Conservation (phyloP, 2,113 vertebrate species). For the Tychaedon coryphoeus region DNA sequence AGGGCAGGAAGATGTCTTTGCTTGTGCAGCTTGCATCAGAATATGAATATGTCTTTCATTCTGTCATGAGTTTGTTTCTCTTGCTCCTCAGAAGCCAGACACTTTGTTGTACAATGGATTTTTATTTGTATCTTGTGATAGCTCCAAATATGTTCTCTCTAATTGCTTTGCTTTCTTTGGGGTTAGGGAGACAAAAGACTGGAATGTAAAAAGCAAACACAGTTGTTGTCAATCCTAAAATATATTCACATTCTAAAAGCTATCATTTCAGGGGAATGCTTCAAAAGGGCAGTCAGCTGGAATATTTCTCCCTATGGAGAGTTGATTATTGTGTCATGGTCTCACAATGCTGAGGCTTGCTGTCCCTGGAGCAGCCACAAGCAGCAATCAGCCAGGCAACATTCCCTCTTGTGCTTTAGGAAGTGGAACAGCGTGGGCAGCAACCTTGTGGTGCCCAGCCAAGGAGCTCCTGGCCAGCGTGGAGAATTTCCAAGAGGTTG, state of each 20-base stretch:
- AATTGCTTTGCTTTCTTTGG: neutral
- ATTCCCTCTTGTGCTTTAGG: neutral
- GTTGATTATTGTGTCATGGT: neutral
- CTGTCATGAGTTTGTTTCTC: neutral
- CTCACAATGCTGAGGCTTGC: neutral
- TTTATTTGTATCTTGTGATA: neutral
- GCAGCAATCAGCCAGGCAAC: neutral
- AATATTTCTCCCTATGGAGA: neutral
- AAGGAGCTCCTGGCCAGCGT: neutral
- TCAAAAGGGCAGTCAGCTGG: neutral
- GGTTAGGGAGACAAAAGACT: neutral
- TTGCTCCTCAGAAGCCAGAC: neutral
- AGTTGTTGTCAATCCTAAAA: neutral
- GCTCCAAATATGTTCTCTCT: neutral
- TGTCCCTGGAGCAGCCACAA: neutral
- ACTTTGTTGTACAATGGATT: neutral
- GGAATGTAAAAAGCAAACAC: rapidly evolving
- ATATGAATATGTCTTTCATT: rapidly evolving
- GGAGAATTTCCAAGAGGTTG: neutral
- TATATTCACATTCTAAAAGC: neutral
- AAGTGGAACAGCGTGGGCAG: neutral
- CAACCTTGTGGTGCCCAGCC: neutral
- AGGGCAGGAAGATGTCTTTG: neutral
- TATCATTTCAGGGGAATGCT: neutral
- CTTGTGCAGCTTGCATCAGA: neutral